These are phyloP conservation scores for Rhopalosiphum nymphaeae DNA, from an alignment of 2,888 invertebrate species.

Conservation along the genomic window DNA sequence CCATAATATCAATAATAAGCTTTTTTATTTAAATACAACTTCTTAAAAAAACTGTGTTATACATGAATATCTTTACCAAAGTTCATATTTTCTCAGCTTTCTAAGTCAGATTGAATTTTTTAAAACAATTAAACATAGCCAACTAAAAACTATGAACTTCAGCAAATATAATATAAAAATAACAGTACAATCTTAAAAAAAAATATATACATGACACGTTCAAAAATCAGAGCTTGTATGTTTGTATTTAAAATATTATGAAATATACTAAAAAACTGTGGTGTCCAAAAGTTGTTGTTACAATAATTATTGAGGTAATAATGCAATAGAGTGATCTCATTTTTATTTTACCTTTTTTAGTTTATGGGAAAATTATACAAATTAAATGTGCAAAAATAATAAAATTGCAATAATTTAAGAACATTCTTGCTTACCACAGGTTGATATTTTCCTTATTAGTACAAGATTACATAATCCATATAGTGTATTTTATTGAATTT, in stretches of 20 bases:
- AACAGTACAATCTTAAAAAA: not conserved
- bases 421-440: not conserved
- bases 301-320: not conserved
- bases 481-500: not conserved
- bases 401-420: not conserved
- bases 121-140: not conserved
- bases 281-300: not conserved
- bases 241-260: not conserved
- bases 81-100: not conserved
- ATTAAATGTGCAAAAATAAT: not conserved
- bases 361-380: not conserved
- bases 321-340: not conserved
- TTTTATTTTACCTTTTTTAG: not conserved
- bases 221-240: not conserved
- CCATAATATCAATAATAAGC: not conserved
- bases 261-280: not conserved
- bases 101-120: not conserved
- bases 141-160: not conserved
- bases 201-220: not conserved
- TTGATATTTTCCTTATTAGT: not conserved
- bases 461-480: not conserved
- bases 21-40: not conserved
- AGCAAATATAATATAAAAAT: not conserved
- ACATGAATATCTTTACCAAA: not conserved
- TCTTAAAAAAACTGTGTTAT: not conserved